Evolutionary conservation across 1,140 invertebrate genomes (phyloP), one percentile per base, ranked within the genome.

Genomic region (Lysiphlebus fabarum): DNA sequence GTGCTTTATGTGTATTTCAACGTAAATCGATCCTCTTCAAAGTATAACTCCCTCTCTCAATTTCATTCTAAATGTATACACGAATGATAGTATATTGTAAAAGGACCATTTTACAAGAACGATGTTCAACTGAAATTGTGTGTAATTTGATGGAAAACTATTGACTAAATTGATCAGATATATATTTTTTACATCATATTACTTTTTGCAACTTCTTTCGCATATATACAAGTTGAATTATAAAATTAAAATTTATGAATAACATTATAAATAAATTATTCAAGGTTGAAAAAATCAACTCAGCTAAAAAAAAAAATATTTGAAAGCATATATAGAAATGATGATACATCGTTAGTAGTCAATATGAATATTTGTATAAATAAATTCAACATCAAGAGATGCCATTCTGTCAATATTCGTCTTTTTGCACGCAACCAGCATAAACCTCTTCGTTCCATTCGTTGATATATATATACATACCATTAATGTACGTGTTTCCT

Each of bases 401-500:
- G 38, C 14, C 47, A 33, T 48, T 48, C 11, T n/a, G 48, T 50
- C 48, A 50, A 51, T 51, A 51, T 51, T 6, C 49, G 49, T 51
- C 56, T 58, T 58, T 58, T 50, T 54, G 53, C 42, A 62, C 53
- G 44, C 51, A 58, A 14, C 34, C 44, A 14, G n/a, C 7, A 36
- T 47, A 9, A 56, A 50, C 53, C 57, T 59, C 61, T 63, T 55
- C 53, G 59, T 26, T 26, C 4, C 49, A 63, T 64, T 56, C 63
- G 62, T 70, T 64, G 63, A 70, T 59, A 59, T 62, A 55, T 56
- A 67, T 69, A 53, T 54, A 51, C 59, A 45, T 55, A 40, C 54
- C 8, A 26, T 26, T 26, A 26, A 1, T 26, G 17, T 26, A 37
- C 14, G 36, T 49, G 49, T 17, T 70, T 72, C 71, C 71, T 75